Evolutionary conservation across 2,113 vertebrate species (phyloP), one percentile per base, ranked within the genome.

Genomic region (Dromaius novaehollandiae): DNA sequence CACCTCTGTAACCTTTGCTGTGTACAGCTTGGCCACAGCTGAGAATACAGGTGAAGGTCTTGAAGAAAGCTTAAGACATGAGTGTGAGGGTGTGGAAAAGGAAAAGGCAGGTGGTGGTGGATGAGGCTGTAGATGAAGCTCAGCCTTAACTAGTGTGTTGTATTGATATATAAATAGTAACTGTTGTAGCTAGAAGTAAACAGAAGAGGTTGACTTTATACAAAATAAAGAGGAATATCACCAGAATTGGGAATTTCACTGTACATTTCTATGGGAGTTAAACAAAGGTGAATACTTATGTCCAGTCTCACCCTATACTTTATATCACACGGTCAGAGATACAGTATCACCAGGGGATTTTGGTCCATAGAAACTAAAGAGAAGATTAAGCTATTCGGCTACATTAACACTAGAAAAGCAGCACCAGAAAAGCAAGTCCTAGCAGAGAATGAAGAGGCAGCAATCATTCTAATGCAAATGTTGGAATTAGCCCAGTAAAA

Each of bases 401-500:
- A 82, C 64, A 44, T 89, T 82, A 90, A 32, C 46, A 58, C 46
- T 73, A 78, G 82, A 85, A 86, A 87, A 89, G 14, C 38, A 68
- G 38, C 5, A 1, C 56, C 63, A 73, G 76, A 74, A 75, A 65
- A 82, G 17, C 51, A 42, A 1, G 0, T 60, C 32, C 46, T 93
- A 66, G 77, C 36, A 95, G 86, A 74, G 34, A 74, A 42, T 64
- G 58, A 85, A 70, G 8, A 82, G 50, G 24, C 84, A 93, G 78
- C 55, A 97, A 80, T 94, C 78, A 74, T 86, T 92, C 78, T 91
- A 83, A 74, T 91, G 78, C 2, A 17, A 86, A 46, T 88, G 19
- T 30, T 94, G 86, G 77, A 97, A 89, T 63, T 87, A 82, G 14
- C 69, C 80, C 82, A 94, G 81, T 87, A 87, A n/a, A 66, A n/a